Conservation (phyloP, 53 echinoderm and acorn worm species). For the Echinarachnius parma region DNA sequence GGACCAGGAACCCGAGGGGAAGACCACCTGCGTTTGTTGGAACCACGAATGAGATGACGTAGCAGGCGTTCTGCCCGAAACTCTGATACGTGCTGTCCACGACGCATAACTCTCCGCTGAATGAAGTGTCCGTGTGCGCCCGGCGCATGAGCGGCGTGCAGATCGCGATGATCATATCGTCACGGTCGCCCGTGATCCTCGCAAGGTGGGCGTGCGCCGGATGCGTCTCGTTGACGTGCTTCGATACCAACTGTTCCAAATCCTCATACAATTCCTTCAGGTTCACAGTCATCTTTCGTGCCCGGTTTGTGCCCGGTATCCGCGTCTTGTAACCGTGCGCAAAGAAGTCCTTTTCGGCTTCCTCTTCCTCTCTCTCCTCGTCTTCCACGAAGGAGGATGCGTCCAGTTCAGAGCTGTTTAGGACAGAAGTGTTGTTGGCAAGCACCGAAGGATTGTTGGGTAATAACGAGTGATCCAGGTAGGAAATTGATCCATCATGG, state of each 20-base stretch:
- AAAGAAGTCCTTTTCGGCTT: slow-evolving; percentile 23
- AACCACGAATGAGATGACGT: slow-evolving; percentile 36
- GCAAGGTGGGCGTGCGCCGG: slow-evolving; percentile 35
- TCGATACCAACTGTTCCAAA: slow-evolving; percentile 30
- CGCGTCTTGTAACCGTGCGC: slow-evolving; percentile 34
- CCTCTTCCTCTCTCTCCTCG: slow-evolving; percentile 4
- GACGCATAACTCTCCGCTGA: slow-evolving; percentile 12
- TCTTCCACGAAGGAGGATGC: neutral
- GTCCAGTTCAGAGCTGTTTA: neutral
- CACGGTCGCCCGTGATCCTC: slow-evolving; percentile 30
- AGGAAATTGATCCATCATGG: no score
- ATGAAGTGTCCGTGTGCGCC: neutral
- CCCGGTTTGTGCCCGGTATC: slow-evolving; percentile 3
- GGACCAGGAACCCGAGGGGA: slow-evolving; percentile 39
- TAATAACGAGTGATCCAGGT: no score
- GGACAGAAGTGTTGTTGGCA: neutral
- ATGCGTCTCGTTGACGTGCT: slow-evolving; percentile 27
- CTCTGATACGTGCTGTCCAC: slow-evolving; percentile 32
- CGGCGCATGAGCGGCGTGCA: slow-evolving; percentile 46
- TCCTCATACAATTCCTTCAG: slow-evolving; percentile 43
- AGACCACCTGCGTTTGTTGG: slow-evolving; percentile 27
- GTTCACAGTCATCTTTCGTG: slow-evolving; percentile 17
- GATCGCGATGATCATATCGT: slow-evolving; percentile 40
- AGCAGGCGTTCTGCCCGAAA: slow-evolving; percentile 36
- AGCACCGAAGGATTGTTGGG: neutral